phyloP scores from a whole-genome alignment of 2,888 invertebrate genomes.

The Melanophora roralis region DNA sequence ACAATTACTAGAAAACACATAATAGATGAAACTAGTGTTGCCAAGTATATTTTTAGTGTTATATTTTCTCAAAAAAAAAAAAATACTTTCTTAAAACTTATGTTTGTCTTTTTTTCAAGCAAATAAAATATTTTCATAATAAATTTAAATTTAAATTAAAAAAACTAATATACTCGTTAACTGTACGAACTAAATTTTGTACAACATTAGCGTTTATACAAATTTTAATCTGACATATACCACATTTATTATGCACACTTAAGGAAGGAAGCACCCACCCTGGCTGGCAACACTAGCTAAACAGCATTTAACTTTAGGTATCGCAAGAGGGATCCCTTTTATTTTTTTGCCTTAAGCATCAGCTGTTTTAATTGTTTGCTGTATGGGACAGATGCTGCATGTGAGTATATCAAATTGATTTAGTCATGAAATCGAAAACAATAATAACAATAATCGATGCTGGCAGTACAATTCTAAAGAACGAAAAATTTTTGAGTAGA shows the following conservation, averaged over 20 bases:
- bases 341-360: conserved; percentile 44
- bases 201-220: no score
- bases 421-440: conserved; percentile 50
- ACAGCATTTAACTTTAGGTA: conserved; percentile 19
- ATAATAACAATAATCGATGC: conserved; percentile 14
- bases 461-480: not conserved
- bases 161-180: no score
- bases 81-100: no score
- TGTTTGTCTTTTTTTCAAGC: no score
- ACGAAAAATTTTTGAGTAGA: not conserved
- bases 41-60: not conserved
- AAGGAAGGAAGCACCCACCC: no score
- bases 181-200: no score
- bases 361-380: conserved; percentile 32
- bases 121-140: no score
- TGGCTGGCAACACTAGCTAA: not conserved
- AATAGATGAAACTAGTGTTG: no score
- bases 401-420: conserved; percentile 30
- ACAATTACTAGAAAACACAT: not conserved
- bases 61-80: no score
- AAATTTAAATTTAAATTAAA: no score
- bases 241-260: no score
- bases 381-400: conserved; percentile 50
- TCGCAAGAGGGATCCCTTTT: not conserved
- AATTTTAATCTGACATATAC: no score